Conservation (phyloP, 2,113 vertebrate genomes). For the Heterochromis multidens region DNA sequence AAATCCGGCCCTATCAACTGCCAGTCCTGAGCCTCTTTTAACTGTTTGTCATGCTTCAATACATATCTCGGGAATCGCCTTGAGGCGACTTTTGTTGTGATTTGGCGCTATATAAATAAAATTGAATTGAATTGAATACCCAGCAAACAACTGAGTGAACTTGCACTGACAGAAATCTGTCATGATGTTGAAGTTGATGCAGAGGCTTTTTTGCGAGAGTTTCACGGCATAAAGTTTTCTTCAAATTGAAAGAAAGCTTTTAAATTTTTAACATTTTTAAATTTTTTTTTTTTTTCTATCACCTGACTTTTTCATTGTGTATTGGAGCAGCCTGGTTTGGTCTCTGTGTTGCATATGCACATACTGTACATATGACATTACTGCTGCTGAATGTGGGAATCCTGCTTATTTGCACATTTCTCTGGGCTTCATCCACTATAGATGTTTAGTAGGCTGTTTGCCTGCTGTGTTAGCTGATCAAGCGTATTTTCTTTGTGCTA, state of each 20-base stretch:
- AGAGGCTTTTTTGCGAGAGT: too few relatives aligned
- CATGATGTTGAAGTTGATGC: too few relatives aligned
- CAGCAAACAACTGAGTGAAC: not conserved
- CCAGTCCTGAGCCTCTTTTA: not conserved
- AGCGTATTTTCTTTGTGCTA: not conserved
- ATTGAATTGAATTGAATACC: too few relatives aligned
- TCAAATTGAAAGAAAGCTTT: too few relatives aligned
- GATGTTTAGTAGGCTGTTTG: not conserved
- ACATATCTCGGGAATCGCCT: not conserved
- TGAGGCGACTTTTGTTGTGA: too few relatives aligned
- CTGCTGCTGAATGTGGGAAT: not conserved
- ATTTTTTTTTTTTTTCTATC: too few relatives aligned
- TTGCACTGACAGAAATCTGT: not conserved
- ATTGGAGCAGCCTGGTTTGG: not conserved
- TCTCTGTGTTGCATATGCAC: accelerated
- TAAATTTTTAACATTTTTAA: too few relatives aligned
- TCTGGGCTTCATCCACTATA: not conserved
- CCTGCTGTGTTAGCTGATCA: not conserved
- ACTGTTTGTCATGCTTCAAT: not conserved
- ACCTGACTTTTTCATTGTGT: too few relatives aligned
- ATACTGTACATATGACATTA: not conserved
- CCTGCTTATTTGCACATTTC: not conserved
- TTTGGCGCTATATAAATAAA: too few relatives aligned
- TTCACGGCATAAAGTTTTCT: too few relatives aligned
- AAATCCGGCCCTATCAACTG: not conserved